Evolutionary conservation across 2,113 vertebrate genomes (phyloP).

Genomic region (Sturnira hondurensis): DNA sequence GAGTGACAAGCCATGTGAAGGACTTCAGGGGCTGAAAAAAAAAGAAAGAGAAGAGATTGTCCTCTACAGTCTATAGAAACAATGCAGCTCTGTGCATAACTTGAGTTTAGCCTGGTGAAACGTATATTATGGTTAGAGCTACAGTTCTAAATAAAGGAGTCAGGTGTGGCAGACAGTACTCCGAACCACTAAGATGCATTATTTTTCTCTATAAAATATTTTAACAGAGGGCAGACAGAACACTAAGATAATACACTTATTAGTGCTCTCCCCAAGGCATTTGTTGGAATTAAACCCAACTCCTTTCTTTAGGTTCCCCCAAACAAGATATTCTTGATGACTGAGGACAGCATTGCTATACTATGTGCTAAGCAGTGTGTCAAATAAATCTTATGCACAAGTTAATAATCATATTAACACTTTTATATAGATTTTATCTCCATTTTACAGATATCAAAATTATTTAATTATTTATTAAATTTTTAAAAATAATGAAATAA

Average conservation of each 20-base stretch:
- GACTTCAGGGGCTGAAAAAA: background rate
- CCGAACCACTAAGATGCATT: background rate
- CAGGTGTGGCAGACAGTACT: background rate
- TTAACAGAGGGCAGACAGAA: background rate
- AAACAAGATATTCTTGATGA: background rate
- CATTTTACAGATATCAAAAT: background rate
- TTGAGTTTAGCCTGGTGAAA: background rate
- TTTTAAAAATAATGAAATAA: background rate
- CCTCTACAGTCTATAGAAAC: background rate
- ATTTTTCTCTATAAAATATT: background rate
- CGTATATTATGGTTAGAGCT: background rate
- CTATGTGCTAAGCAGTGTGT: background rate
- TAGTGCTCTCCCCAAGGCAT: background rate
- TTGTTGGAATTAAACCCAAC: background rate
- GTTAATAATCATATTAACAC: background rate
- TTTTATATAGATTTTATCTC: background rate
- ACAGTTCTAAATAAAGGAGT: background rate
- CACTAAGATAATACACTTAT: background rate
- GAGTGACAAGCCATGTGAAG: background rate
- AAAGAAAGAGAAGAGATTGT: background rate
- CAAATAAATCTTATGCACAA: background rate
- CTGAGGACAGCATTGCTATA: background rate
- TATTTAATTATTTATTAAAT: background rate
- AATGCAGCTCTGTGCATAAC: background rate
- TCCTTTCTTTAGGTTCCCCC: background rate